Evolutionary conservation across 2,888 invertebrate species (phyloP), one percentile per base, ranked within the genome.

Genomic region (Galeruca laticollis): DNA sequence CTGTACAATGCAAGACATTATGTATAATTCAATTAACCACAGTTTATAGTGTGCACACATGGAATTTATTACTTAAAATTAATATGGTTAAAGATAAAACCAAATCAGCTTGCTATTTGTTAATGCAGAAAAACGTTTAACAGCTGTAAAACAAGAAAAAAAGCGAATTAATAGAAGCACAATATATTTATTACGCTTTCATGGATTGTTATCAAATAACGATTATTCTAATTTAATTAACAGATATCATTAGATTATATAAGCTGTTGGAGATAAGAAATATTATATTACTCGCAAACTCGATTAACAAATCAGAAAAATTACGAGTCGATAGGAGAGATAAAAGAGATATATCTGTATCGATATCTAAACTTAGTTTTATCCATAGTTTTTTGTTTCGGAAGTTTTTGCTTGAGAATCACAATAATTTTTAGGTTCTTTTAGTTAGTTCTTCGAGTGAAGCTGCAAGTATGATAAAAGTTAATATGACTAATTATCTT

Each of bases 1-100:
- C 60, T 11, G 10, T 21, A 60, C 64, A 65, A 65, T 31, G 69
- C 71, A 70, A 71, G 49, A 69, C 57, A 73, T 70, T 75, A 71
- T 65, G 70, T 72, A 74, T 75, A 76, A 72, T 73, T 76, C 71
- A 78, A 78, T 78, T 78, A 76, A 69, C 75, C 73, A 71, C 69
- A 76, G 75, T 78, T 77, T 77, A 78, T 73, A 67, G 69, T 71
- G 69, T 68, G 74, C 70, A 76, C 70, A 69, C 68, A 66, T 67
- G n/a, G 70, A 72, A 77, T 76, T 71, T 76, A 74, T 73, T 69
- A 51, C 62, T 54, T 71, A 69, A 75, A 76, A 76, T 79, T 75
- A 77, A 75, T 79, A 21, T 33, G 26, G 26, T 26, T 54, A 13
- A 74, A 77, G 76, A 75, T 69, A 78, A 77, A 76, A 75, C 54